Evolutionary conservation across 1,140 invertebrate genomes (phyloP), one percentile per base, ranked within the genome.

Genomic region (Plectrocnemia conspersa): DNA sequence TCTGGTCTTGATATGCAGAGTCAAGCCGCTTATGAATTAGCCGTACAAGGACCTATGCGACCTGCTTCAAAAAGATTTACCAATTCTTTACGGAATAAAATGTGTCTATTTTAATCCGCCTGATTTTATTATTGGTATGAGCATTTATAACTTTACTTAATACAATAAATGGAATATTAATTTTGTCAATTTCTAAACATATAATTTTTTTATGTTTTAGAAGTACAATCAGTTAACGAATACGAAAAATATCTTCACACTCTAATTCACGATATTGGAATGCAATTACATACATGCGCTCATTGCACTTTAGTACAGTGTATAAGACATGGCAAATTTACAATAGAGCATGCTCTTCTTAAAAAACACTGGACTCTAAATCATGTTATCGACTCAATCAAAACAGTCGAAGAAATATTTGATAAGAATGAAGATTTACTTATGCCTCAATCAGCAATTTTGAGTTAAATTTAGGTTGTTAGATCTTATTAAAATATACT

Each of bases 11-110:
- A 90, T 68, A 75, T 89, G 24, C 78, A 89, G 59, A 92, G 87
- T 58, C 86, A 97, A 75, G 81, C 83, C 41, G 91, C 91, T 7
- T 97, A 93, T 71, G 89, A 97, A 38, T 64, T 97, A 49, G 91
- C 91, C 13, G 73, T 78, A 11, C 68, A 85, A 72, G 94, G 93
- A 1, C 71, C 84, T 0, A 77, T 96, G 4, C 71, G 91, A 53
- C 91, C 93, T 1, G 70, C 72, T n/a, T 0, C 68, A 83, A 56
- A 75, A 72, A 9, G 82, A 83, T 59, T 67, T 82, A 25, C 88
- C 92, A 1, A 69, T 97, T 9, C 65, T 97, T 23, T 97, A 97
- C 74, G 82, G 84, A 15, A 80, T 97, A n/a, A 89, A 87, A 73
- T 86, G 91, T 70, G 78, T 88, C 16, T 68, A 88, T 49, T 96